Conservation (phyloP, 2,888 invertebrate genomes). For the Diachrysia chrysitis region DNA sequence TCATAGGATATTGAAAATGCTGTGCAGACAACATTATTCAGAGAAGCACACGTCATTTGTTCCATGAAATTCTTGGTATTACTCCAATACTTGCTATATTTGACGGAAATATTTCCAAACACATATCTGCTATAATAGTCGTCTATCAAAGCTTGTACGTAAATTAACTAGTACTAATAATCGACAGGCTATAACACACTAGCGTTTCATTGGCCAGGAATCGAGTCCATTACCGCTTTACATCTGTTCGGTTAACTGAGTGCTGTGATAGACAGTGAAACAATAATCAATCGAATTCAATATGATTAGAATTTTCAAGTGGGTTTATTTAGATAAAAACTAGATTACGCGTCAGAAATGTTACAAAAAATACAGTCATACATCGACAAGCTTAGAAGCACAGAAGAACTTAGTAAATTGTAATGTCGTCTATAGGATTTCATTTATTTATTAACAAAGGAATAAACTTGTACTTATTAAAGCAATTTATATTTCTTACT, state of each 20-base stretch:
- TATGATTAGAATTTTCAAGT: neutral
- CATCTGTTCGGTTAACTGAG: slow-evolving; percentile 5
- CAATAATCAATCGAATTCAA: neutral
- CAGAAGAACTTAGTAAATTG: no score
- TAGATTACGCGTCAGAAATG: no score
- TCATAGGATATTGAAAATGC: no score
- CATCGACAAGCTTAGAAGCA: no score
- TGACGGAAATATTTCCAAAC: neutral
- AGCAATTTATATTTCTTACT: neutral
- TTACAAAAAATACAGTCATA: no score
- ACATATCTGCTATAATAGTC: neutral
- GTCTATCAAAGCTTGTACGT: slow-evolving; percentile 10
- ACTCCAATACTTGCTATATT: neutral
- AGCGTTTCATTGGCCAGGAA: slow-evolving; percentile 30
- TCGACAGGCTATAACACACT: slow-evolving; percentile 22
- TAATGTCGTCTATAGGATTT: no score
- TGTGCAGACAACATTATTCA: neutral
- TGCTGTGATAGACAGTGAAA: slow-evolving; percentile 10
- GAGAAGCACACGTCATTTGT: neutral
- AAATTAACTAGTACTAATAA: slow-evolving; percentile 10
- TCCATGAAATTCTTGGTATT: neutral
- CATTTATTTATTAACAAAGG: no score
- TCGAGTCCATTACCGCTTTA: slow-evolving; percentile 23
- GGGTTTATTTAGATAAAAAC: no score
- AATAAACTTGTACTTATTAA: no score